Conservation (phyloP, 2,113 vertebrate species). For the Tetraodon nigroviridis region DNA sequence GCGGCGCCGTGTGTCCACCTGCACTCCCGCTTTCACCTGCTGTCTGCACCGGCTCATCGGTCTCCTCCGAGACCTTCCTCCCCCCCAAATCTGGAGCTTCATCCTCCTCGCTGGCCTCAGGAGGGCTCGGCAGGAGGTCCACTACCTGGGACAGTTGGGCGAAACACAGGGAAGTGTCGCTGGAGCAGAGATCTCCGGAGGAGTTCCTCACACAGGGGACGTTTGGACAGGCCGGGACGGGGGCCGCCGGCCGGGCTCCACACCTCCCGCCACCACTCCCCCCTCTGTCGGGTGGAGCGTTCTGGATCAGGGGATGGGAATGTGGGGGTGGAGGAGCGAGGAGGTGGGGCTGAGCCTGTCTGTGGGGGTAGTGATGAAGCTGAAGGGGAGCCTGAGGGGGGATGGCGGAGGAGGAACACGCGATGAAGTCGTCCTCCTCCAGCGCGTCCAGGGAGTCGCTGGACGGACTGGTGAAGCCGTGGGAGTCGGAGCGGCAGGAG, state of each 20-base stretch:
- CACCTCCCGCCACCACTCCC: constrained; percentile 24
- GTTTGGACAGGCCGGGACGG: constrained; percentile 4
- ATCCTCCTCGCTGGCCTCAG: constrained; percentile 64
- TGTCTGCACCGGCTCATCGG: constrained; percentile 9
- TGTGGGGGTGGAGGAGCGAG: constrained; percentile 55
- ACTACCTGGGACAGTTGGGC: constrained; percentile 72
- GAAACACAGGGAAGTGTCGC: constrained; percentile 71
- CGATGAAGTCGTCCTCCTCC: constrained; percentile 83
- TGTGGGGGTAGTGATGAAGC: constrained; percentile 27
- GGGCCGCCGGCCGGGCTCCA: constrained; percentile 30
- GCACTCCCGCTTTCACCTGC: constrained; percentile 17
- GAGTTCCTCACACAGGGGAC: background rate
- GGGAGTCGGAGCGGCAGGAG: constrained; percentile 77
- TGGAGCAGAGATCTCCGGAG: constrained; percentile 24
- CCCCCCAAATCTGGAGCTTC: constrained; percentile 42
- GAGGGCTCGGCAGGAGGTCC: constrained; percentile 63
- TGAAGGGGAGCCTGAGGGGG: constrained; percentile 21
- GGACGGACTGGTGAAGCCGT: constrained; percentile 81
- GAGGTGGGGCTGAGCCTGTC: constrained; percentile 31
- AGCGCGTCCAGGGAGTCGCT: constrained; percentile 88
- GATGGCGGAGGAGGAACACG: constrained; percentile 77
- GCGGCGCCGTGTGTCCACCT: background rate
- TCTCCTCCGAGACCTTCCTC: constrained; percentile 32
- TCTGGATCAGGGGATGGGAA: constrained; percentile 50
- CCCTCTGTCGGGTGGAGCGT: constrained; percentile 1